Evolutionary conservation across 2,797 vertebrate genomes (phyloP).

Genomic region (Oceanodroma leucorhoa): DNA sequence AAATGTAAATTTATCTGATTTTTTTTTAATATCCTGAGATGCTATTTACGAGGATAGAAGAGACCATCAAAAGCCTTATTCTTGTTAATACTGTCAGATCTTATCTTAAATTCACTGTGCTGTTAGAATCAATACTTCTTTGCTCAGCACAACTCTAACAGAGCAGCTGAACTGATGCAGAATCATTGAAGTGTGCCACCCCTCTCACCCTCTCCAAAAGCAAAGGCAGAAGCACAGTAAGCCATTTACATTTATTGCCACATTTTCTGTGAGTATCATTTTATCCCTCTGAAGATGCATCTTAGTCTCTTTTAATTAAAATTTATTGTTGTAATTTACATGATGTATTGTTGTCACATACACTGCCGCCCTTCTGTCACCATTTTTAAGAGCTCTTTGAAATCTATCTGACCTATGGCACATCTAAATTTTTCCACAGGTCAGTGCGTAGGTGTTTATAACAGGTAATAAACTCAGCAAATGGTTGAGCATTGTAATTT

Average conservation of each 20-base stretch:
- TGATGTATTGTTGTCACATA: background rate
- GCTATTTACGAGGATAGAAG: background rate
- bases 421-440: background rate
- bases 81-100: conserved; percentile 4
- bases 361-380: background rate
- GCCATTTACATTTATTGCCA: background rate
- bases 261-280: background rate
- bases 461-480: background rate
- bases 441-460: background rate
- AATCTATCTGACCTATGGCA: background rate
- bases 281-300: background rate
- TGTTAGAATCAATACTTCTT: conserved; percentile 31
- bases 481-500: background rate
- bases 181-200: background rate
- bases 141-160: conserved; percentile 2
- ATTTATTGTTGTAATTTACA: background rate
- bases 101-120: background rate
- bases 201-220: background rate
- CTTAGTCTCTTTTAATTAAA: conserved; percentile 15
- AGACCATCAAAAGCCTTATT: background rate
- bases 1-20: background rate
- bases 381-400: background rate
- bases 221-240: background rate
- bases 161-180: background rate
- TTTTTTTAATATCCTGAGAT: background rate